A percentile compares a stretch with the other conserved stretches of the same genome.
Conservation (phyloP, 2,113 vertebrate genomes). For the Rhinolophus ferrumequinum region DNA sequence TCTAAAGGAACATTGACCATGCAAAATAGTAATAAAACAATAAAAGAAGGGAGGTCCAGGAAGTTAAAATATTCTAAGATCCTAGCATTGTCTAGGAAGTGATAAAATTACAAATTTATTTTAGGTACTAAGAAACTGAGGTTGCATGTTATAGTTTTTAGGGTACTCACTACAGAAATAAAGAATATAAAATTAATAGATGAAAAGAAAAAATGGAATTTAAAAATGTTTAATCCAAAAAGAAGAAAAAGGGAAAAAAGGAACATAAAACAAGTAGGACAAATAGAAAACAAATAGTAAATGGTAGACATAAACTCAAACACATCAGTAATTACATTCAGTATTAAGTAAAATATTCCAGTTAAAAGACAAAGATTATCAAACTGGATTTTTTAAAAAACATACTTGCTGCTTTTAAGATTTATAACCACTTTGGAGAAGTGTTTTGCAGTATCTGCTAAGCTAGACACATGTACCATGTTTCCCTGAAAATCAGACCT, state of each 20-base stretch:
- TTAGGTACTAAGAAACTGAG: neutral
- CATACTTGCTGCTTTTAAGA: neutral
- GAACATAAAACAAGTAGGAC: neutral
- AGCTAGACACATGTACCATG: neutral
- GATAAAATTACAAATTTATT: neutral
- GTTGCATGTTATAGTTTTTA: neutral
- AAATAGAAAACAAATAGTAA: neutral
- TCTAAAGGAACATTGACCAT: neutral
- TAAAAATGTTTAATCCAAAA: neutral
- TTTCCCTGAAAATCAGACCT: too few relatives aligned
- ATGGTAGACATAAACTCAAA: neutral
- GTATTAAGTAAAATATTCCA: neutral
- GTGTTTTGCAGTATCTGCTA: neutral
- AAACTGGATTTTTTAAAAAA: neutral
- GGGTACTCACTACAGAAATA: neutral
- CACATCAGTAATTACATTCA: neutral
- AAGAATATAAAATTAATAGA: neutral
- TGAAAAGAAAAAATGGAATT: neutral
- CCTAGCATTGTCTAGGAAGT: neutral
- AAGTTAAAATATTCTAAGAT: neutral
- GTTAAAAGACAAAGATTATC: neutral
- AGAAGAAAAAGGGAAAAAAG: neutral
- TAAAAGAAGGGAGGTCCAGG: neutral
- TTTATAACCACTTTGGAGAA: neutral
- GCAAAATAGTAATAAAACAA: slow-evolving; percentile 7